These are phyloP conservation scores for Clarias platycephalus DNA, from an alignment of 2,797 vertebrate genomes.

Conservation along the genomic window DNA sequence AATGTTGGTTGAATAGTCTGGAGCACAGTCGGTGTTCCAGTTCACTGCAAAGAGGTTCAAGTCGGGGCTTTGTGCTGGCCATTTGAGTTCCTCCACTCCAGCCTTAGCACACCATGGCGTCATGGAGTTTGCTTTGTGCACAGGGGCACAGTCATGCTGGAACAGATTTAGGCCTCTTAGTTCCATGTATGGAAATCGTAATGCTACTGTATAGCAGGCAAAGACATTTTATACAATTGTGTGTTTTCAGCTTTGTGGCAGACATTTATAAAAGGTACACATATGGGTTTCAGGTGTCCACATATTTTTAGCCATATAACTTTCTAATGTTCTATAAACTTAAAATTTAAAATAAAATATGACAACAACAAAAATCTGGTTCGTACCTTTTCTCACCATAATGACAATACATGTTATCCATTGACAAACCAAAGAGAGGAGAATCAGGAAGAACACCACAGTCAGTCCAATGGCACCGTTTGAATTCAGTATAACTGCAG, in stretches of 20 bases:
- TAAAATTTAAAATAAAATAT: neutral
- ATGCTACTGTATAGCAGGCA: neutral
- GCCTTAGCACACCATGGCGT: neutral
- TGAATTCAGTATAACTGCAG: constrained; percentile 5
- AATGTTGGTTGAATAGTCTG: too few species aligned
- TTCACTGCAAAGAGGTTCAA: too few species aligned
- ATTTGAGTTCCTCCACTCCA: neutral
- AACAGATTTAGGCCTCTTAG: neutral
- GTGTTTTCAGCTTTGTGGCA: neutral
- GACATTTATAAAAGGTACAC: neutral
- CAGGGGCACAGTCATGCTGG: neutral
- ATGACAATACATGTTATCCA: neutral
- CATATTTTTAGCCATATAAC: neutral
- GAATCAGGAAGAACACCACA: constrained; percentile 15
- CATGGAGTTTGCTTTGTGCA: neutral
- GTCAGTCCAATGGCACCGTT: neutral
- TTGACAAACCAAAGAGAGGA: constrained; percentile 26
- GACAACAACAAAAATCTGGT: neutral
- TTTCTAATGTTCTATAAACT: neutral
- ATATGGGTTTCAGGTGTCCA: neutral
- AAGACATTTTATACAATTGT: neutral
- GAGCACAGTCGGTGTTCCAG: too few species aligned
- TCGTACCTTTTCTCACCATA: constrained; percentile 27
- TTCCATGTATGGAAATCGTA: neutral
- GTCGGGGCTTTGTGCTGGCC: too few species aligned